phyloP scores from a whole-genome alignment of 1,140 invertebrate genomes.

The Ditylenchus dipsaci region DNA sequence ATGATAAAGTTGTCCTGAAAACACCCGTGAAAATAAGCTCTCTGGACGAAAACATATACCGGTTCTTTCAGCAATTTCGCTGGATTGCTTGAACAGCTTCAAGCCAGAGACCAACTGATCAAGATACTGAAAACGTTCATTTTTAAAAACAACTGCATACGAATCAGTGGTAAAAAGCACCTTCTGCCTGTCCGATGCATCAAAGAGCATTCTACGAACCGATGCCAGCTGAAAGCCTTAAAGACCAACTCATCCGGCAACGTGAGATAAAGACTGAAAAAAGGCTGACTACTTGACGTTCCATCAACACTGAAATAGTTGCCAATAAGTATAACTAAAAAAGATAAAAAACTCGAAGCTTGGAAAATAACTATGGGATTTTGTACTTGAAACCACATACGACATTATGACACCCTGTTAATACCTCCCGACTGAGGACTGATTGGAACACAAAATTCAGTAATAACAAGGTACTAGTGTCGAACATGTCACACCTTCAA shows the following conservation, averaged over 20 bases:
- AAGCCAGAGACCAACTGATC: constrained; percentile 85
- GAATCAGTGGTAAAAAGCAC: too few species aligned
- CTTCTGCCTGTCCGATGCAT: constrained; percentile 84
- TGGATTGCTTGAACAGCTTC: constrained; percentile 85
- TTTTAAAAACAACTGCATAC: too few species aligned
- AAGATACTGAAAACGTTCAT: constrained; percentile 67
- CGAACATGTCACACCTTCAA: too few species aligned
- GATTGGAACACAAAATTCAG: too few species aligned
- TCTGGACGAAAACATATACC: constrained; percentile 60
- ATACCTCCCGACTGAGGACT: too few species aligned
- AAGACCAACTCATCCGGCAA: constrained; percentile 78
- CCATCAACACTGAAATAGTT: constrained; percentile 69
- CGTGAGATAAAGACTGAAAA: constrained; percentile 88
- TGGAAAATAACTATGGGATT: too few species aligned
- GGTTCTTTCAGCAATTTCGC: constrained; percentile 61
- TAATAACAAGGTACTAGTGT: too few species aligned
- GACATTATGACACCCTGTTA: too few species aligned
- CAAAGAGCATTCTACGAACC: constrained; percentile 87
- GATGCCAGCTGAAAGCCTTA: constrained; percentile 84
- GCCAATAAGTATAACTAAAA: too few species aligned
- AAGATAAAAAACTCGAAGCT: too few species aligned
- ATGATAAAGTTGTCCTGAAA: constrained; percentile 79
- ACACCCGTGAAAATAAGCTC: background rate
- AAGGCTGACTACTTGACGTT: constrained; percentile 79
- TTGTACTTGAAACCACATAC: too few species aligned